Base-by-base conservation (phyloP, 2,888 invertebrate genomes). In the Andrena minutula region DNA sequence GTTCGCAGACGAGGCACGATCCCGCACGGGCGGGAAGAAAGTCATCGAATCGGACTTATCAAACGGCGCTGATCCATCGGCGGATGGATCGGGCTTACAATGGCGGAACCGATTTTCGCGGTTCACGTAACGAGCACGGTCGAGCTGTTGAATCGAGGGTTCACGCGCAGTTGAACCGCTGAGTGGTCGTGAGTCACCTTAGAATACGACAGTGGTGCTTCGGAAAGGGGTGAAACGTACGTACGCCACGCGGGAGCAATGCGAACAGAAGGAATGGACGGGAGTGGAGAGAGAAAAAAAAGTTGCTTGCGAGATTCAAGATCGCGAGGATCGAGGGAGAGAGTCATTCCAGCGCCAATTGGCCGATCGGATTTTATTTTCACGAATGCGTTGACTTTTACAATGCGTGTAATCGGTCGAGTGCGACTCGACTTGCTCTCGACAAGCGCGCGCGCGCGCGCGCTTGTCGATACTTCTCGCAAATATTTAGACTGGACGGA, bases 171-270 rank as follows among this genome's bases (percentile, higher is more conserved):
- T 91, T 91, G 90, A 90, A 88, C 90, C 88, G 86, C 87, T 85
- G 91, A 92, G 92, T 91, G 90, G 88, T 87, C 85, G 86, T 92
- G 92, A 91, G 90, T 92, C 92, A 92, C 92, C 91, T 91, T 90
- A 91, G 87, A 90, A 89, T 85, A 79, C 85, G 83, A 76, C 90
- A 91, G 88, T 88, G 88, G 88, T 88, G 88, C 88, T 88, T 77
- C 82, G 58, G 51, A 65, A 72, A 41, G 58, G 79, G 47, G 69
- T 53, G 63, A 75, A 73, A 78, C 56, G 65, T 23, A 23, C 51
- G 51, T 4, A 51, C 41, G 41, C 41, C 41, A 12, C 23, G 66
- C 23, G 26, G 26, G 26, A 12, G 47, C 30, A 35, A n/a, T 8
- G n/a, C 20, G 16, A n/a, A 3, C 30, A 8, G 35, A 30, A n/a